Conservation (phyloP, 2,113 vertebrate species). For the Nematolebias whitei region DNA sequence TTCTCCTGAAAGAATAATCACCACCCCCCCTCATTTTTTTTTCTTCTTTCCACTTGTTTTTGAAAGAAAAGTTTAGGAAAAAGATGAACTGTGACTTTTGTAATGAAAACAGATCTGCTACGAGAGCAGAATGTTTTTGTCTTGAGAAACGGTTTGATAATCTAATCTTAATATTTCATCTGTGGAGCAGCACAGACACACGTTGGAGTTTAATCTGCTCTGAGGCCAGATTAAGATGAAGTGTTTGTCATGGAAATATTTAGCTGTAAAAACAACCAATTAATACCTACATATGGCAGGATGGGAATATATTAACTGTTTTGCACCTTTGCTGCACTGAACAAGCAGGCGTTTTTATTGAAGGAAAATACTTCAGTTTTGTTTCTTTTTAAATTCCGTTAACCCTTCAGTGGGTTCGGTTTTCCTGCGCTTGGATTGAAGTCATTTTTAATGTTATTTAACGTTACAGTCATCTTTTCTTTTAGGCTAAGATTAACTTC, state of each 20-base stretch:
- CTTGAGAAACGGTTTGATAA: conserved; percentile 25
- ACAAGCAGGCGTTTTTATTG: neutral
- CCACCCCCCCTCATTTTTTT: neutral
- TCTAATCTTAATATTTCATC: conserved; percentile 26
- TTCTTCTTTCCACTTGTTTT: conserved; percentile 51
- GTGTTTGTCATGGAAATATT: conserved; percentile 28
- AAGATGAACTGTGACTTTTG: conserved; percentile 47
- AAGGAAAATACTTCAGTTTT: too few relatives aligned
- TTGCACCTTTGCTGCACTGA: neutral
- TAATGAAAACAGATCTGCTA: conserved; percentile 54
- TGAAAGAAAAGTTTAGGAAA: conserved; percentile 43
- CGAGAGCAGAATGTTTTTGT: conserved; percentile 38
- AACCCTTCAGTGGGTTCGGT: too few relatives aligned
- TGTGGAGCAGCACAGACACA: too few relatives aligned
- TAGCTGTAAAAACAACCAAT: conserved; percentile 6
- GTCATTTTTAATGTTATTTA: too few relatives aligned
- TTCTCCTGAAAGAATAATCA: conserved; percentile 48
- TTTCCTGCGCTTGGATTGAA: too few relatives aligned
- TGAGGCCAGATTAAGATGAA: neutral
- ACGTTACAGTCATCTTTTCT: too few relatives aligned
- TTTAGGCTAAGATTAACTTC: too few relatives aligned
- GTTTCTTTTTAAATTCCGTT: too few relatives aligned
- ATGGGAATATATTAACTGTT: neutral
- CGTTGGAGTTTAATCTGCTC: conserved; percentile 11
- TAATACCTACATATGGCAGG: neutral